Evolutionary conservation across 2,888 invertebrate species (phyloP).

Genomic region (Malacosoma neustria): DNA sequence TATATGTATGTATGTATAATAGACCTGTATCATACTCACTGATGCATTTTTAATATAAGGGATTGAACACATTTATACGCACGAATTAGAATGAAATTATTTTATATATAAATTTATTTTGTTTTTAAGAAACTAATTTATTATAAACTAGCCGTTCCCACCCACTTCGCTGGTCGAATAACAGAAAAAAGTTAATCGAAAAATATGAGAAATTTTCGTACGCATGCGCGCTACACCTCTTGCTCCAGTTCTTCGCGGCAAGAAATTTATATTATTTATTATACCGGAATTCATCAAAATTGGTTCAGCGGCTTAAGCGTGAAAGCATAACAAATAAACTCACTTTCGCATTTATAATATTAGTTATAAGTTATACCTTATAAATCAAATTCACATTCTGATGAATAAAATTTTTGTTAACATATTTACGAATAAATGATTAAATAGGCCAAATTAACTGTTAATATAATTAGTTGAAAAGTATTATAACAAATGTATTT

Average conservation of each 20-base stretch:
- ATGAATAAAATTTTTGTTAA: background rate
- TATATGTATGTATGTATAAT: constrained; percentile 24
- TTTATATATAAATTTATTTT: background rate
- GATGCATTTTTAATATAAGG: constrained; percentile 37
- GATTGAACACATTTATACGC: background rate
- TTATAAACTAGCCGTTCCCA: background rate
- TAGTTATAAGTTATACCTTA: background rate
- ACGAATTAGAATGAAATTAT: background rate
- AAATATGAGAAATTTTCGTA: too few relatives aligned
- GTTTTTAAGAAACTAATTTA: background rate
- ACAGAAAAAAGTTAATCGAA: too few relatives aligned
- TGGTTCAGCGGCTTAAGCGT: too few relatives aligned
- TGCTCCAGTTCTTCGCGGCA: too few relatives aligned
- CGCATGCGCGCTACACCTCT: too few relatives aligned
- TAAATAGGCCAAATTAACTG: background rate
- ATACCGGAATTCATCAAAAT: too few relatives aligned
- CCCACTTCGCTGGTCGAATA: too few relatives aligned
- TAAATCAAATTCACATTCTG: background rate
- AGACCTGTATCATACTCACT: constrained; percentile 71
- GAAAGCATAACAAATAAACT: too few relatives aligned
- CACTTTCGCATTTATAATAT: too few relatives aligned
- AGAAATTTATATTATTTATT: too few relatives aligned
- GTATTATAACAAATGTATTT: background rate
- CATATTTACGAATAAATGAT: background rate
- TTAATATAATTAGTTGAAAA: background rate